Evolutionary conservation across 2,113 vertebrate species (phyloP), one percentile per base, ranked within the genome.

Genomic region (Paraplagusia blochii): DNA sequence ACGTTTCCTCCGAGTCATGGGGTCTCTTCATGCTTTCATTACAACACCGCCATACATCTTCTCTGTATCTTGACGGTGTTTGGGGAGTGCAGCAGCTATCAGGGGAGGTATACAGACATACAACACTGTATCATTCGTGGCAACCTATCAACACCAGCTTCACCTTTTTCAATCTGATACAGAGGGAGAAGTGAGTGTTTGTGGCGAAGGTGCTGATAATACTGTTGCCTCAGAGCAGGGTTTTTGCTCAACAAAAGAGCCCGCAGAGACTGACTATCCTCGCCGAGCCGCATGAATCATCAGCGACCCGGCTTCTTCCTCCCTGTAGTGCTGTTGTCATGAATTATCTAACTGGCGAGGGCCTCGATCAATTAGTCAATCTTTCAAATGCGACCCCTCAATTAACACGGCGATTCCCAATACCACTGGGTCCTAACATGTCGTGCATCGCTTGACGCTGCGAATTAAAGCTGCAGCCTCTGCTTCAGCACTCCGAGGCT

Each of bases 311-410:
- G 49, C 81, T 80, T 81, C 82, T 81, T 40, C 38, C 38, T 40
- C 74, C 59, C 43, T 19, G 11, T 19, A 46, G 68, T 63, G 71
- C 71, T 72, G 73, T 71, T 19, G 45, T 77, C 65, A 59, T 78
- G 81, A 88, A 79, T 87, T 85, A 90, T 82, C 87, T 70, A 71
- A 69, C 69, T 55, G 62, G 79, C 76, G 77, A 82, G 81, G 79
- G 70, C 85, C 74, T 84, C 76, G 78, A 90, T 91, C 89, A 90
- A 91, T 90, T 90, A 89, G 86, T 88, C 86, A 87, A 86, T 88
- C 63, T 77, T 72, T 87, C 82, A 85, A 87, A 73, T 77, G 79
- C 70, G 56, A 81, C 81, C 82, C 71, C 43, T 64, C 85, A 87
- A 87, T 89, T 89, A 89, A 86, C 67, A 67, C 69, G 75, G 73